Conservation (phyloP, 1,140 invertebrate genomes). For the Leptonema lineaticorne region DNA sequence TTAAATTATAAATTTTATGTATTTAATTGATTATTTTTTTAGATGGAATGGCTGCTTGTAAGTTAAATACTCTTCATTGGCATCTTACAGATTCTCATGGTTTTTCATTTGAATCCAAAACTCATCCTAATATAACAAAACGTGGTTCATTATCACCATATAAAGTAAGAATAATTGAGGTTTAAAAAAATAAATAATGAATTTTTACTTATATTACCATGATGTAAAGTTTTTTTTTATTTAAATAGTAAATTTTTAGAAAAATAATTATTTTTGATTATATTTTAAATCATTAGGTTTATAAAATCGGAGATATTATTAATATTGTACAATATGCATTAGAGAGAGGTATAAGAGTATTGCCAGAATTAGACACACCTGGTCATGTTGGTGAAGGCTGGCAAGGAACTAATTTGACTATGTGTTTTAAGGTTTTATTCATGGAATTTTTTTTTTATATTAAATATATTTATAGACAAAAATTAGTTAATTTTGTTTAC, state of each 20-base stretch:
- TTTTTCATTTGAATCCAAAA: conserved; percentile 74
- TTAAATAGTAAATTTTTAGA: not conserved
- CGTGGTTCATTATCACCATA: conserved; percentile 70
- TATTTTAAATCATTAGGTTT: conserved; percentile 49
- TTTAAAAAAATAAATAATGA: no score
- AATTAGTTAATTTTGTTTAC: not conserved
- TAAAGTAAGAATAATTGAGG: no score
- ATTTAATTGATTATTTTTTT: not conserved
- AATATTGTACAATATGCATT: conserved; percentile 69
- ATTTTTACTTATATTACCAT: no score
- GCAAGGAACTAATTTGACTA: conserved; percentile 69
- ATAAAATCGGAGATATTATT: conserved; percentile 54
- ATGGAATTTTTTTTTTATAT: not conserved
- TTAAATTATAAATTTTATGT: not conserved
- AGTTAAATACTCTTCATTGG: conserved; percentile 87
- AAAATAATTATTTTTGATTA: not conserved
- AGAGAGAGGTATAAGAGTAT: conserved; percentile 71
- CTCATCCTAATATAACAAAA: conserved; percentile 66
- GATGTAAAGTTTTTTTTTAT: no score
- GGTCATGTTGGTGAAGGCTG: conserved; percentile 89
- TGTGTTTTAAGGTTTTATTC: conserved; percentile 67
- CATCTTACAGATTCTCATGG: conserved; percentile 87
- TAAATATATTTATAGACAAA: not conserved
- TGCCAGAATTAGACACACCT: conserved; percentile 86
- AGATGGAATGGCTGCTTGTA: conserved; percentile 78